A percentile compares a stretch with the other conserved stretches of the same genome.
Conservation (phyloP, 2,113 vertebrate genomes). For the Fregata magnificens region DNA sequence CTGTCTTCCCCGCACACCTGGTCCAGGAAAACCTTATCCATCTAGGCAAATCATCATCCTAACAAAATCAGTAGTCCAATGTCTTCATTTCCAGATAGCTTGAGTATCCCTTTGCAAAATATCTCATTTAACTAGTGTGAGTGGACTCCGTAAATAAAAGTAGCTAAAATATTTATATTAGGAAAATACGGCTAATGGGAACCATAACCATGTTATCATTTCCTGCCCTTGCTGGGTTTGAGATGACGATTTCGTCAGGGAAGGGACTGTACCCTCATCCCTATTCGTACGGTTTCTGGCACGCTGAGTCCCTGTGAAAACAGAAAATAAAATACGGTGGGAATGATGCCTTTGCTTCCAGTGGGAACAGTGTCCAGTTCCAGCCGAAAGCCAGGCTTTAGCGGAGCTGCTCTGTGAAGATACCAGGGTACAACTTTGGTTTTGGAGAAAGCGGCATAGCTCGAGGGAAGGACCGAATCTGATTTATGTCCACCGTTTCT, state of each 20-base stretch:
- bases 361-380: not conserved
- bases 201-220: not conserved
- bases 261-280: not conserved
- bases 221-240: constrained; percentile 13
- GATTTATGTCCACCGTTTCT: not conserved
- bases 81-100: not conserved
- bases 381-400: not conserved
- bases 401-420: not conserved
- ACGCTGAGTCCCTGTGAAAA: not conserved
- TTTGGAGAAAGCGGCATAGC: not conserved
- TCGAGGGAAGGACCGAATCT: fast-evolving
- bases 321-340: not conserved
- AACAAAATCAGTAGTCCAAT: not conserved
- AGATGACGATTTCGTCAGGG: not conserved
- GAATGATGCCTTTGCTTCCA: not conserved
- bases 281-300: not conserved
- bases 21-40: not conserved
- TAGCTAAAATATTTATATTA: constrained; percentile 41
- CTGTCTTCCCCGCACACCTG: not conserved
- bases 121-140: not conserved
- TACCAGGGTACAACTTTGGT: not conserved
- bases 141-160: constrained; percentile 18
- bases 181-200: constrained; percentile 1
- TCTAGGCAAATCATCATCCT: not conserved
- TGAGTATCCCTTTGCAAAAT: not conserved